A percentile compares a stretch with the other conserved stretches of the same genome.
Conservation (phyloP, 2,113 vertebrate species). For the Cheilinus undulatus region DNA sequence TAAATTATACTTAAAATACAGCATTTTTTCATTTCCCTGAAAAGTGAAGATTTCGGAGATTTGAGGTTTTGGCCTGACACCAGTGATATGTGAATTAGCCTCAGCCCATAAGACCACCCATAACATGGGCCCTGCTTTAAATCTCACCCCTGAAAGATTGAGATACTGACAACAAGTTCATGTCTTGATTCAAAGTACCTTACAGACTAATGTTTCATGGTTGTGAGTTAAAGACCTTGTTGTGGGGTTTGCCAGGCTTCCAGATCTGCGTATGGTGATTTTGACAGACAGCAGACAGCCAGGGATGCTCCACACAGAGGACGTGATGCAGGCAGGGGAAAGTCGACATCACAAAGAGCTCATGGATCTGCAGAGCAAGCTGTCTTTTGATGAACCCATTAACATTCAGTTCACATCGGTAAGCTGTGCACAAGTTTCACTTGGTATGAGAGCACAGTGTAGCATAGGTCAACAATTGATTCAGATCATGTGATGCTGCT, state of each 20-base stretch:
- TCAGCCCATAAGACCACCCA: too few species aligned
- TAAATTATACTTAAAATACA: too few species aligned
- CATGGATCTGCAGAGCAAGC: conserved; percentile 81
- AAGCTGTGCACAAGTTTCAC: not conserved
- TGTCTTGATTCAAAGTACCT: not conserved
- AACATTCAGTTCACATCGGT: conserved; percentile 89
- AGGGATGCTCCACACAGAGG: conserved; percentile 87
- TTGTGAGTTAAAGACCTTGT: not conserved
- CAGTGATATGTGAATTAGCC: too few species aligned
- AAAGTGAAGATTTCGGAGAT: too few species aligned
- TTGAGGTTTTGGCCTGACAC: too few species aligned
- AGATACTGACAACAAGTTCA: too few species aligned
- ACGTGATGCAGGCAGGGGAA: conserved; percentile 88
- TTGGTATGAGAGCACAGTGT: not conserved
- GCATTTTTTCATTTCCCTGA: too few species aligned
- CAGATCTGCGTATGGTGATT: conserved; percentile 88
- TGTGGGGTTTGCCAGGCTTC: conserved; percentile 81
- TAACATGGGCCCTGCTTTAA: too few species aligned
- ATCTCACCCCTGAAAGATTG: too few species aligned
- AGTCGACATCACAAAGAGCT: conserved; percentile 83
- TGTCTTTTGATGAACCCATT: conserved; percentile 89
- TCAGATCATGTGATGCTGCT: not conserved
- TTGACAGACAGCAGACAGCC: conserved; percentile 85
- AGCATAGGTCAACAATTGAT: not conserved
- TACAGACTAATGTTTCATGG: not conserved